Evolutionary conservation across 2,113 vertebrate species (phyloP), one percentile per base, ranked within the genome.

Genomic region (Strix aluco): DNA sequence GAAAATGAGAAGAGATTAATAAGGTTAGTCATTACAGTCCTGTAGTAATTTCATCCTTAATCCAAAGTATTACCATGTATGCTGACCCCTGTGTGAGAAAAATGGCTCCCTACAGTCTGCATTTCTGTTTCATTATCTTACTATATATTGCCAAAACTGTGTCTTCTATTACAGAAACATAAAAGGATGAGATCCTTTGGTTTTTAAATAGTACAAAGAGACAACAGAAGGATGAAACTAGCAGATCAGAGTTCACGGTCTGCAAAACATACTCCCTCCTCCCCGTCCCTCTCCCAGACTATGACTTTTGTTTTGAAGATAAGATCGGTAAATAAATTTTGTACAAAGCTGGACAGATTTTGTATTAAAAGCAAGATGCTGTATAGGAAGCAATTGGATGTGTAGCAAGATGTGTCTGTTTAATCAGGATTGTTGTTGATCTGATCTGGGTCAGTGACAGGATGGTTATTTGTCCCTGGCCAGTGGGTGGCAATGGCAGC

Each of bases 401-500:
- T 74, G 71, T 4, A 75, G 78, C 66, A 96, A 97, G 82, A 97
- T 77, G 74, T 61, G 51, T 86, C 86, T 94, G 61, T 96, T 96
- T 96, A 96, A 97, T 95, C 95, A 95, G 95, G 94, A 40, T 91
- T 93, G 96, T 96, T 93, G 92, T 83, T 93, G 94, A 98, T 94
- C 90, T 95, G 95, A 98, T 94, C 90, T 95, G 95, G 97, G 97
- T 97, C 96, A 98, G 83, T 95, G 93, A 91, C 57, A 77, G 86
- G 81, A 71, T 4, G 59, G 87, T 75, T 96, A 67, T 95, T 96
- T 96, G 90, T 96, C 79, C 91, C 82, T 42, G 90, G 89, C 94
- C 96, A 96, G 95, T 90, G 92, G 90, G 97, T 96, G 96, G 95
- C 96, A 97, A 97, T 93, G 96, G 92, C 96, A 93, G 91, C 96